A percentile compares a stretch with the other conserved stretches of the same genome.
These are phyloP conservation scores for Dicentrarchus labrax DNA, from an alignment of 2,113 vertebrate genomes.

Conservation along the genomic window DNA sequence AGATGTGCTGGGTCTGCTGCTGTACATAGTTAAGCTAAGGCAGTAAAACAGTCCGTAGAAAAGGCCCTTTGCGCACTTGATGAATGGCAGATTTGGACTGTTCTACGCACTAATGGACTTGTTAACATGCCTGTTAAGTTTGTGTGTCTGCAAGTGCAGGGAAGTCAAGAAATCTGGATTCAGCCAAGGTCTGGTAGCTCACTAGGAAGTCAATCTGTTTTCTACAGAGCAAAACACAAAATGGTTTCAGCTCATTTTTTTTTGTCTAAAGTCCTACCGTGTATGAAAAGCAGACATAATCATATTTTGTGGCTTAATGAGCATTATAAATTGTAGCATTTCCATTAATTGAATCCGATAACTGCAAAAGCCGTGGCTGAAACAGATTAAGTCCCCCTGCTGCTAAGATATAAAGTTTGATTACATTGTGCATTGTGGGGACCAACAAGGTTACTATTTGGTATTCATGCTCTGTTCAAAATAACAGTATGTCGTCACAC, in stretches of 20 bases:
- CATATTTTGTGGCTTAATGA: neutral
- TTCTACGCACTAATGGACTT: neutral
- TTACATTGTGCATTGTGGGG: neutral
- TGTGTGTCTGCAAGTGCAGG: neutral
- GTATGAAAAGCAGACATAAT: neutral
- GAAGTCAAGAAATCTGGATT: neutral
- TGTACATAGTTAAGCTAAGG: neutral
- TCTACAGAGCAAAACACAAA: neutral
- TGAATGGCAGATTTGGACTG: neutral
- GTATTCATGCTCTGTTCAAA: neutral
- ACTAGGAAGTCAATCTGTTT: neutral
- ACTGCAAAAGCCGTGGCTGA: neutral
- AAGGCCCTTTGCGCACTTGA: neutral
- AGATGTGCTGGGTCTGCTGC: neutral
- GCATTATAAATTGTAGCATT: slow-evolving; percentile 24
- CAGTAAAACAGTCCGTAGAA: neutral
- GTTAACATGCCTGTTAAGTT: too few species aligned
- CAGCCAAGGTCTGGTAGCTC: neutral
- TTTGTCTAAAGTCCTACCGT: neutral
- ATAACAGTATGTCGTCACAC: neutral
- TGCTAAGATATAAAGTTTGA: neutral
- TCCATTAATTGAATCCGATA: neutral
- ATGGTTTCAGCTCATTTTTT: neutral
- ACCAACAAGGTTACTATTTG: neutral
- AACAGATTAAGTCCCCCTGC: neutral